These are phyloP conservation scores for Drosophila kurseongensis DNA, from an alignment of 1,140 invertebrate genomes.

Conservation along the genomic window DNA sequence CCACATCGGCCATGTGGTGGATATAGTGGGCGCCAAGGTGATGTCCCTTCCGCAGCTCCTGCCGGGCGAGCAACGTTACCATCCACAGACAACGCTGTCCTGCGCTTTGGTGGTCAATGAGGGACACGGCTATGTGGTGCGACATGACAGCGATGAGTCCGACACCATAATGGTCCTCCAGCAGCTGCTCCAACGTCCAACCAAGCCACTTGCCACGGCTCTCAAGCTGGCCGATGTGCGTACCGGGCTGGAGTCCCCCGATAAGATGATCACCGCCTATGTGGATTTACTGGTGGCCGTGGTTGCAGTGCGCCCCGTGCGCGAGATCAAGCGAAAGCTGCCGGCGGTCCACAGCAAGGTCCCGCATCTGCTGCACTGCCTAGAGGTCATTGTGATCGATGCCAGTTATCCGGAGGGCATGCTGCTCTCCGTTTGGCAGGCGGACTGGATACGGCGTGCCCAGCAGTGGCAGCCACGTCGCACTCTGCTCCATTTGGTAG, in stretches of 20 bases:
- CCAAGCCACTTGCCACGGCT: slow-evolving; percentile 84
- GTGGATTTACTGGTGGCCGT: slow-evolving; percentile 84
- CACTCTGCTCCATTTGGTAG: slow-evolving; percentile 85
- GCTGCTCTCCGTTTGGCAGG: slow-evolving; percentile 85
- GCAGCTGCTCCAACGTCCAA: slow-evolving; percentile 81
- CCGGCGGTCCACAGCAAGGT: slow-evolving; percentile 46
- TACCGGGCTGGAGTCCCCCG: slow-evolving; percentile 27
- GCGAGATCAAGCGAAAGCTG: slow-evolving; percentile 73
- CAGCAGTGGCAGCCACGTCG: slow-evolving; percentile 82
- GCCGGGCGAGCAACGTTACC: slow-evolving; percentile 79
- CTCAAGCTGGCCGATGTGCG: slow-evolving; percentile 84
- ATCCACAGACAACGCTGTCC: slow-evolving; percentile 85
- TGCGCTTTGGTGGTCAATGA: slow-evolving; percentile 86
- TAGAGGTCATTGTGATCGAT: slow-evolving; percentile 85
- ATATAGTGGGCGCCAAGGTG: slow-evolving; percentile 55
- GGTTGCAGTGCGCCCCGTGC: slow-evolving; percentile 66
- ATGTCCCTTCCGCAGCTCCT: slow-evolving; percentile 7
- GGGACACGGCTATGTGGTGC: slow-evolving; percentile 85
- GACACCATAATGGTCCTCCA: slow-evolving; percentile 65
- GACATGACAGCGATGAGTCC: slow-evolving; percentile 75
- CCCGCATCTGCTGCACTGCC: slow-evolving; percentile 58
- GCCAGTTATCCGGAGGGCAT: slow-evolving; percentile 79
- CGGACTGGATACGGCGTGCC: slow-evolving; percentile 80
- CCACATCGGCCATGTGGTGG: slow-evolving; percentile 68
- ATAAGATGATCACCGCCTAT: slow-evolving; percentile 14